A percentile compares a stretch with the other conserved stretches of the same genome.
Evolutionary conservation across 2,797 vertebrate species (phyloP).

Genomic region (Pogonophryne albipinna): DNA sequence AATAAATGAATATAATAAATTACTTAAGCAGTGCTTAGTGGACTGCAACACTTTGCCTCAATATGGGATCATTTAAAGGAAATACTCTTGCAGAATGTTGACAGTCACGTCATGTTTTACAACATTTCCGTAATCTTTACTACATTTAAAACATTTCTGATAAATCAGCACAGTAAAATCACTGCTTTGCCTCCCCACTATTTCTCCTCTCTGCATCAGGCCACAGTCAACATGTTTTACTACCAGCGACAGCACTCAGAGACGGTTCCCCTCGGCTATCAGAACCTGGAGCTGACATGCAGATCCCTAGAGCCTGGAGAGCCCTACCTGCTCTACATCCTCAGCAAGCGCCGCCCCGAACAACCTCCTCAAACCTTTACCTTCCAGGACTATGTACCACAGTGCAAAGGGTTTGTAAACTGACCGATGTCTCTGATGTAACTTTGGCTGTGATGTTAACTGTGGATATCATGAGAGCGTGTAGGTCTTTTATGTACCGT

Average conservation of each 20-base stretch:
- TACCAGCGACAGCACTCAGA: constrained; percentile 88
- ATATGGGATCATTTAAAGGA: not conserved
- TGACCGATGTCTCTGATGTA: not conserved
- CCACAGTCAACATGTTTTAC: constrained; percentile 92
- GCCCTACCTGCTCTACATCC: constrained; percentile 89
- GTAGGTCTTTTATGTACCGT: not conserved
- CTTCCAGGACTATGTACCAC: constrained; percentile 87
- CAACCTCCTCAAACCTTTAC: constrained; percentile 76
- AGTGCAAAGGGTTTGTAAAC: constrained; percentile 60
- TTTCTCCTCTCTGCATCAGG: constrained; percentile 75
- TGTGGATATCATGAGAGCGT: not conserved
- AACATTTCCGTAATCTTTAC: not conserved
- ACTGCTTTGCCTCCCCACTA: not conserved
- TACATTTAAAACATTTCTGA: not conserved
- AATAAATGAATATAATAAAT: not conserved
- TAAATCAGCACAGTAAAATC: not conserved
- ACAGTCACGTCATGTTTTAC: too few relatives aligned
- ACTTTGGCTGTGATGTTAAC: not conserved
- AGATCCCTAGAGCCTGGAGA: constrained; percentile 88
- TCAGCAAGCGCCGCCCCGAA: constrained; percentile 69
- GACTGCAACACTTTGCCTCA: not conserved
- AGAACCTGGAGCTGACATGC: constrained; percentile 87
- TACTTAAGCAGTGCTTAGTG: not conserved
- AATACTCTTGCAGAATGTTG: not conserved
- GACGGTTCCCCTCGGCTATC: constrained; percentile 84